Evolutionary conservation across 30 jellyfish, hydroid and myxozoan genomes (phyloP), one percentile per base, ranked within the genome.

Genomic region (Sanderia malayensis): DNA sequence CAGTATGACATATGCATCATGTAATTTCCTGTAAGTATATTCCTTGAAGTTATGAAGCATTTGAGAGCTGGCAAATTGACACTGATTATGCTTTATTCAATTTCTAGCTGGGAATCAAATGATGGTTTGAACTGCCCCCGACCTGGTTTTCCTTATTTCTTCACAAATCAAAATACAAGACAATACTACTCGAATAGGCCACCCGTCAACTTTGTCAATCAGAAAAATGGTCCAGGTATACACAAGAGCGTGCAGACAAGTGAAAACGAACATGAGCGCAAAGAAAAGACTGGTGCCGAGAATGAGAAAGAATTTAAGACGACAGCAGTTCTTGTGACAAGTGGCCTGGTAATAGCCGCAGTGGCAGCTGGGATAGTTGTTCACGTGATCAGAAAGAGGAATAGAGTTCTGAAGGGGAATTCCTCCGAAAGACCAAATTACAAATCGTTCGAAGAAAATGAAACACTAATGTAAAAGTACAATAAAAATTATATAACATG

Each of bases 91-190:
- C 17, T 21, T 15, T 21, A 15, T 32, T 13, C 33, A 26, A 0
- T 41, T 28, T 58, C 24, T n/a, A 85, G 96, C 19, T 59, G 92
- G 93, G 26, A 30, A 32, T 15, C 44, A 4, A 44, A 49, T n/a
- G 89, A 61, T 41, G 49, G 25, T n/a, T 63, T 70, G 47, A 52
- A 53, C 19, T 86, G 96, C 71, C 96, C 91, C 19, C 58, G 83
- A 2, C 70, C 83, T 30, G 76, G 61, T 6, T 71, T 73, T 57
- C 96, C 96, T 11, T 86, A 67, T 81, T 45, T 86, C 24, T 86
- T 73, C 46, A 86, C 96, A 2, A 70, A 66, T 21, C 57, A 71
- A 29, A 86, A 86, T 33, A 81, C 91, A 26, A 31, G 24, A 21
- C 88, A 65, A 45, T 73, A 73, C 73, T 17, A n/a, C 24, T 27